phyloP scores from a whole-genome alignment of 2,797 vertebrate species.

The Chelonia mydas region DNA sequence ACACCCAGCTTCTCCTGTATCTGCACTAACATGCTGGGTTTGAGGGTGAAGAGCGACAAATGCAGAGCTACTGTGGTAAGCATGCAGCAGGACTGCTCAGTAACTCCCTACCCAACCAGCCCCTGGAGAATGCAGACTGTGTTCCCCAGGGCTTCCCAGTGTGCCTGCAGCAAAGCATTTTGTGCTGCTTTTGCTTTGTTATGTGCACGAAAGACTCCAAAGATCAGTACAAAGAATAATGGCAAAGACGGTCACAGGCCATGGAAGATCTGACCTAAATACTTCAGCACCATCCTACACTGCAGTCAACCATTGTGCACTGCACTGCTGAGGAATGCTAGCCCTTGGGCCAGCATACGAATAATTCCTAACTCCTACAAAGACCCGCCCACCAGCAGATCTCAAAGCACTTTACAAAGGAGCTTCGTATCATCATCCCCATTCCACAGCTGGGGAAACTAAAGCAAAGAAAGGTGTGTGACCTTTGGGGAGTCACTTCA shows the following conservation, averaged over 20 bases:
- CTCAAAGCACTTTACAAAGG: neutral
- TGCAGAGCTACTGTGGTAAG: accelerated
- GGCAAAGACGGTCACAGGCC: neutral
- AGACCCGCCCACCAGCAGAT: neutral
- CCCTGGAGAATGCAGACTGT: accelerated
- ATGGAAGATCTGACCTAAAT: neutral
- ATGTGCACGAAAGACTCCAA: neutral
- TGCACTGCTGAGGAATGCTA: neutral
- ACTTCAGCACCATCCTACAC: neutral
- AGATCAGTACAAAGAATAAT: neutral
- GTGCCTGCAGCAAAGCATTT: neutral
- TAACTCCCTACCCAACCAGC: neutral
- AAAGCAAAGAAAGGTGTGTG: too few species aligned
- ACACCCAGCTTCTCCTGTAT: neutral
- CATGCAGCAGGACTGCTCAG: neutral
- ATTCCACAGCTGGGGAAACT: too few species aligned
- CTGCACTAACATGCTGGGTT: accelerated
- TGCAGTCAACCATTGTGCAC: neutral
- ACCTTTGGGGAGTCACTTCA: too few species aligned
- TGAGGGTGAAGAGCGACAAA: neutral
- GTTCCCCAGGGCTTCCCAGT: accelerated
- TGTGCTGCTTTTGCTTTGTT: accelerated
- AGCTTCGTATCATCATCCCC: too few species aligned
- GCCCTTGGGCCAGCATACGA: neutral
- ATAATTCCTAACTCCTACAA: neutral